Conservation (phyloP, 2,888 invertebrate genomes). For the Archips xylosteana region DNA sequence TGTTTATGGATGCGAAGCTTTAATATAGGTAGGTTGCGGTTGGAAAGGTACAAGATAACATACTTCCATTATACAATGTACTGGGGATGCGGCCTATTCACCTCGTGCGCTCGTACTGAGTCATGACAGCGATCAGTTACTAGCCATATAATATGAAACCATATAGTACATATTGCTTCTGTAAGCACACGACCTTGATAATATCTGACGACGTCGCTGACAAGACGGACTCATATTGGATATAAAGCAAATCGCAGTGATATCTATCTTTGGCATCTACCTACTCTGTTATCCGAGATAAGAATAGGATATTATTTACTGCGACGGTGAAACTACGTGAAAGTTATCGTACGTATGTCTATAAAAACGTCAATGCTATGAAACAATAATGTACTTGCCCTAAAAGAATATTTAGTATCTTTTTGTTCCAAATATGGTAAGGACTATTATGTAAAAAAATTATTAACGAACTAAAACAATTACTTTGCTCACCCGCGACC, state of each 20-base stretch:
- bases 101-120: conserved; percentile 11
- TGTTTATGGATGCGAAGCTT: conserved; percentile 75
- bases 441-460: no score
- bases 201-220: conserved; percentile 31
- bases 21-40: conserved; percentile 65
- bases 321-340: conserved; percentile 1
- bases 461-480: no score
- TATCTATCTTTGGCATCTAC: conserved; percentile 30
- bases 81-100: conserved; percentile 46
- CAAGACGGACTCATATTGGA: conserved; percentile 18
- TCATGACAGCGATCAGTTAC: conserved; percentile 11
- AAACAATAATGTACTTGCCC: neutral
- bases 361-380: neutral
- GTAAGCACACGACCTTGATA: conserved; percentile 29
- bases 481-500: no score
- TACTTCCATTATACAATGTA: conserved; percentile 56
- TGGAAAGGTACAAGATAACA: conserved; percentile 71
- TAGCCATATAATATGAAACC: conserved; percentile 3
- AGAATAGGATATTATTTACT: conserved; percentile 7
- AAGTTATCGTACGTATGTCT: neutral
- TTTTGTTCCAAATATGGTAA: no score
- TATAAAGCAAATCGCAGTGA: conserved; percentile 19
- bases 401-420: neutral
- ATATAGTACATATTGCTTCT: conserved; percentile 12
- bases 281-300: conserved; percentile 12